phyloP scores from a whole-genome alignment of 2,888 invertebrate genomes.

The Caenorhabditis virilis region DNA sequence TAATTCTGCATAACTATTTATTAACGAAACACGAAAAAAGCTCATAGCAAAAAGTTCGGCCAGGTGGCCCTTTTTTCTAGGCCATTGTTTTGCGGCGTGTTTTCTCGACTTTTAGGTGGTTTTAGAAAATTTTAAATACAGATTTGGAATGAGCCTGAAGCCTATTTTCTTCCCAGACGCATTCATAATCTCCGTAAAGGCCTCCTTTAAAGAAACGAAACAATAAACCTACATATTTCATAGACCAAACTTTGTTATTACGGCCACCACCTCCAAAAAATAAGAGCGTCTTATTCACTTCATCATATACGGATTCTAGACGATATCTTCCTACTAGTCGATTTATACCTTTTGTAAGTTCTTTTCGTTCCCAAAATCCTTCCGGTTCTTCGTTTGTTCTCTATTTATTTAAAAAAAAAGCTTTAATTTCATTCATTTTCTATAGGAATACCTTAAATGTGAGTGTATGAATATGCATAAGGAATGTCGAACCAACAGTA shows the following conservation, averaged over 20 bases:
- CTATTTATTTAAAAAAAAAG: not conserved
- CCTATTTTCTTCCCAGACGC: too few relatives aligned
- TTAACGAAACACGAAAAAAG: too few relatives aligned
- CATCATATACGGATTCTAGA: slow-evolving; percentile 41
- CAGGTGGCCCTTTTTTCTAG: too few relatives aligned
- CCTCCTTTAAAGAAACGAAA: too few relatives aligned
- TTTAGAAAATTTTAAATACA: too few relatives aligned
- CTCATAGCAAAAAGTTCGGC: too few relatives aligned
- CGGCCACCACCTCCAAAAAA: slow-evolving; percentile 53
- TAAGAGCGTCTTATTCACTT: slow-evolving; percentile 12
- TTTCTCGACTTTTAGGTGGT: too few relatives aligned
- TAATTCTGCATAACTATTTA: too few relatives aligned
- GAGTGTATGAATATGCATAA: slow-evolving; percentile 34
- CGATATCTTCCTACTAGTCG: slow-evolving; percentile 39
- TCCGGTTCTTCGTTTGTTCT: not conserved
- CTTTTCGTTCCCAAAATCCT: not conserved
- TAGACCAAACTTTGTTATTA: slow-evolving; percentile 23
- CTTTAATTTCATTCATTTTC: not conserved
- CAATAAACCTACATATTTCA: too few relatives aligned
- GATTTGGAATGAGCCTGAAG: too few relatives aligned
- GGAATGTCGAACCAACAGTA: slow-evolving; percentile 48
- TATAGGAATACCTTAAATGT: not conserved
- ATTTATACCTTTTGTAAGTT: not conserved
- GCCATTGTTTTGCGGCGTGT: too few relatives aligned
- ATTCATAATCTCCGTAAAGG: too few relatives aligned